Evolutionary conservation across 1,140 invertebrate species (phyloP), one percentile per base, ranked within the genome.

Genomic region (Paracyclopina nana): DNA sequence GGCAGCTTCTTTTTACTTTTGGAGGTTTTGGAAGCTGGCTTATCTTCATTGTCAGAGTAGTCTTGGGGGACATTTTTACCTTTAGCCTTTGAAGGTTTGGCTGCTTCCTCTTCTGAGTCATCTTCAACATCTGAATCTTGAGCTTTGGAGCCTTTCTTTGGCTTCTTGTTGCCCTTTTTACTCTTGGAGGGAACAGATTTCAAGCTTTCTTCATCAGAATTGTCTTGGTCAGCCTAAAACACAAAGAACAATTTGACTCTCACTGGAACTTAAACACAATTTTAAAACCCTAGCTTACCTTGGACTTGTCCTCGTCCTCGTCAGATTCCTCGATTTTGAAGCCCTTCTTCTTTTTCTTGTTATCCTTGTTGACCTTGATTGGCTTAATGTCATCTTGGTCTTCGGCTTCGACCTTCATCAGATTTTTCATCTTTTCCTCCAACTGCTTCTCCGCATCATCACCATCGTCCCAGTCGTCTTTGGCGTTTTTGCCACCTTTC

Each of bases 401-500:
- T 6, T 55, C 30, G 18, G 25, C 11, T n/a, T 30, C 27, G 12
- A 12, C 52, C 53, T 22, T 25, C 51, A 50, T 8, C 28, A 25
- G 18, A 22, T 25, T 29, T 20, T 34, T 44, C 52, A 45, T 54
- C 41, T 18, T 57, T 46, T 57, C 52, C 52, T 38, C 43, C 43
- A 53, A n/a, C 18, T 8, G 26, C 44, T 31, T 53, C 12, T 52
- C 48, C 22, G 16, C n/a, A n/a, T 48, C 20, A 18, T 20, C 30
- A 9, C 20, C 41, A 28, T 53, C 50, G 6, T 14, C 26, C 25
- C 22, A 27, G 11, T 53, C 53, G 54, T 51, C 56, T 9, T 55
- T 56, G 14, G 54, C 56, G 31, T 56, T 55, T 48, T 44, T 58
- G 43, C 55, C 57, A 6, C 53, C 55, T 45, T 60, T 61, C 46